These are phyloP conservation scores for Psilopsiagon aymara DNA, from an alignment of 2,113 vertebrate genomes.

Conservation along the genomic window DNA sequence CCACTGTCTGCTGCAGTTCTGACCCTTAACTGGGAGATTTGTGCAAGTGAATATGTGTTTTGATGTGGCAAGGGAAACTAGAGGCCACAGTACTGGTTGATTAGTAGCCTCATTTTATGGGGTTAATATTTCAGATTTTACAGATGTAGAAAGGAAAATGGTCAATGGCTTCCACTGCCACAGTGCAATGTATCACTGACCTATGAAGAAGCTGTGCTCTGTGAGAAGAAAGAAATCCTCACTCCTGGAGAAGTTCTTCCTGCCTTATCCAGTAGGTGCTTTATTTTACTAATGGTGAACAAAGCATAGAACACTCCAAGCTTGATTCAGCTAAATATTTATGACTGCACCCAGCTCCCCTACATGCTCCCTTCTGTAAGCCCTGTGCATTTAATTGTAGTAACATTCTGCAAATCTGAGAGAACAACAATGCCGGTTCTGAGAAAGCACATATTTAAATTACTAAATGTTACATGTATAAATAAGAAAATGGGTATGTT, in stretches of 20 bases:
- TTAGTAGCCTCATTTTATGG: background rate
- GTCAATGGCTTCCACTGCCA: background rate
- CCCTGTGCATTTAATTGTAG: background rate
- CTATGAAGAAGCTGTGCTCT: background rate
- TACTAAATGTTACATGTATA: background rate
- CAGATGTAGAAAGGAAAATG: background rate
- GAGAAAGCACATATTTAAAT: background rate
- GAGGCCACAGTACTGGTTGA: background rate
- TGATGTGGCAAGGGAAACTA: background rate
- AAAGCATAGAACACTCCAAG: background rate
- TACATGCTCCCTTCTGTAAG: background rate
- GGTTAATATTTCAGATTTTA: slow-evolving; percentile 6
- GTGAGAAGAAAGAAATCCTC: background rate
- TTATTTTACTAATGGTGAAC: background rate
- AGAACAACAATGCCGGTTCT: background rate
- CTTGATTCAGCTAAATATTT: background rate
- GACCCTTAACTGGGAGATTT: background rate
- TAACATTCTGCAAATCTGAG: background rate
- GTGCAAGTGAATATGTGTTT: background rate
- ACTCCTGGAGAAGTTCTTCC: background rate
- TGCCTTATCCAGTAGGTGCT: background rate
- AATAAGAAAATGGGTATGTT: background rate
- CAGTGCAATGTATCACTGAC: fast-evolving
- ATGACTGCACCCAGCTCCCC: background rate
- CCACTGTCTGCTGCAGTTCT: background rate